Evolutionary conservation across 2,797 vertebrate species (phyloP).

Genomic region (Macroramphosus scolopax): DNA sequence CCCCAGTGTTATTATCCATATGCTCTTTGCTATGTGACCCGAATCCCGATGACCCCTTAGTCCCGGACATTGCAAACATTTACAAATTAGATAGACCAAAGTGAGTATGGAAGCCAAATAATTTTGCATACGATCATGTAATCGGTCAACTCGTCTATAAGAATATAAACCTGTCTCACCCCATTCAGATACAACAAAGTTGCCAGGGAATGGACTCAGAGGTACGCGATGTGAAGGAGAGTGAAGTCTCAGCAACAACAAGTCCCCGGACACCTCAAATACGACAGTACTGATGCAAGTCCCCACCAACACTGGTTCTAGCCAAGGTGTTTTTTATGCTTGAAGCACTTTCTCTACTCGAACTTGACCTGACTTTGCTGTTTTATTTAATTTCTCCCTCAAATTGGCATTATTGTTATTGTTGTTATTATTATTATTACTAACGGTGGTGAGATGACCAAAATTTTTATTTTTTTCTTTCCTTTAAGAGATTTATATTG

Average conservation of each 20-base stretch:
- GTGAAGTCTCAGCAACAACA: conserved; percentile 22
- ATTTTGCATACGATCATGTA: too few relatives aligned
- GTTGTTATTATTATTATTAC: conserved; percentile 38
- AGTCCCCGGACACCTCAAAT: conserved; percentile 50
- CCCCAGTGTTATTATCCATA: conserved; percentile 79
- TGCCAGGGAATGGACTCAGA: conserved; percentile 78
- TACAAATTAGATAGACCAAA: conserved; percentile 78
- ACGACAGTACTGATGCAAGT: conserved; percentile 63
- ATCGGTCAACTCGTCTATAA: too few relatives aligned
- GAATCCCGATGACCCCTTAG: conserved; percentile 79
- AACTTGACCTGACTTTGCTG: conserved; percentile 64
- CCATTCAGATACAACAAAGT: conserved; percentile 76
- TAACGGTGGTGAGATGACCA: conserved; percentile 44
- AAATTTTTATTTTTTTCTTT: conserved; percentile 46
- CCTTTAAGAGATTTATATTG: conserved; percentile 70
- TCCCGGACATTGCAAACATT: conserved; percentile 77
- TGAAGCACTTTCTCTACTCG: conserved; percentile 63
- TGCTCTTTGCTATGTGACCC: conserved; percentile 82
- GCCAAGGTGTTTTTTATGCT: conserved; percentile 59
- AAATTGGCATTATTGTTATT: conserved; percentile 50
- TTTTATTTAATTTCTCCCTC: conserved; percentile 48
- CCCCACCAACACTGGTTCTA: conserved; percentile 59
- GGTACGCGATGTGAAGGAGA: conserved; percentile 73
- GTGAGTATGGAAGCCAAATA: conserved; percentile 67
- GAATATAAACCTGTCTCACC: too few relatives aligned